Evolutionary conservation across 2,113 vertebrate genomes (phyloP).

Genomic region (Rostratula benghalensis): DNA sequence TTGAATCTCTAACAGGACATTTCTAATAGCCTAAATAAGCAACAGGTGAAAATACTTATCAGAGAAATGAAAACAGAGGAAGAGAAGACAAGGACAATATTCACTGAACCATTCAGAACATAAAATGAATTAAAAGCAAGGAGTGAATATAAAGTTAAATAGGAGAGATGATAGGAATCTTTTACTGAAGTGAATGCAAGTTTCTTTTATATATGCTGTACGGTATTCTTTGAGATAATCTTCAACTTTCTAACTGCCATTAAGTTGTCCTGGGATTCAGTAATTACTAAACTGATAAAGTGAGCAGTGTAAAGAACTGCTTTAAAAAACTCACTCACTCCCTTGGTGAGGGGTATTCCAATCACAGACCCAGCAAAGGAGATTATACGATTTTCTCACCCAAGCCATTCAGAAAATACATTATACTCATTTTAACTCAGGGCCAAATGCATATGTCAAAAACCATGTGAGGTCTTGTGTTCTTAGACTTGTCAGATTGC

Average conservation of each 20-base stretch:
- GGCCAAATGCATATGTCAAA: neutral
- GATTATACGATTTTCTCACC: neutral
- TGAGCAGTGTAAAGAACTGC: neutral
- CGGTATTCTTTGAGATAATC: neutral
- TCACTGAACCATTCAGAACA: neutral
- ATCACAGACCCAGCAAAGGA: neutral
- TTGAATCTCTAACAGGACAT: neutral
- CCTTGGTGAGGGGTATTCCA: neutral
- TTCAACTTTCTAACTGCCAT: neutral
- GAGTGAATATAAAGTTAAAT: neutral
- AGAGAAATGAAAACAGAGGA: neutral
- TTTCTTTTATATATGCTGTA: neutral
- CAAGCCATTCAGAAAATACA: neutral
- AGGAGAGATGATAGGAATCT: neutral
- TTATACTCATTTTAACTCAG: neutral
- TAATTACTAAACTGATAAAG: neutral
- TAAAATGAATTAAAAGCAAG: neutral
- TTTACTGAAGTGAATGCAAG: neutral
- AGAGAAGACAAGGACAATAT: neutral
- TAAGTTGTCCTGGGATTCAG: neutral
- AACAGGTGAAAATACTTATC: neutral
- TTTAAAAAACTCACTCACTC: neutral
- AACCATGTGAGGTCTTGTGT: neutral
- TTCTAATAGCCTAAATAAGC: neutral
- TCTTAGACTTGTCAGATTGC: neutral